Percentiles rank a stretch among this genome's conserved stretches.
These are phyloP conservation scores for Pygmarrhopalites habei DNA, from an alignment of 1,140 invertebrate species.

Conservation along the genomic window DNA sequence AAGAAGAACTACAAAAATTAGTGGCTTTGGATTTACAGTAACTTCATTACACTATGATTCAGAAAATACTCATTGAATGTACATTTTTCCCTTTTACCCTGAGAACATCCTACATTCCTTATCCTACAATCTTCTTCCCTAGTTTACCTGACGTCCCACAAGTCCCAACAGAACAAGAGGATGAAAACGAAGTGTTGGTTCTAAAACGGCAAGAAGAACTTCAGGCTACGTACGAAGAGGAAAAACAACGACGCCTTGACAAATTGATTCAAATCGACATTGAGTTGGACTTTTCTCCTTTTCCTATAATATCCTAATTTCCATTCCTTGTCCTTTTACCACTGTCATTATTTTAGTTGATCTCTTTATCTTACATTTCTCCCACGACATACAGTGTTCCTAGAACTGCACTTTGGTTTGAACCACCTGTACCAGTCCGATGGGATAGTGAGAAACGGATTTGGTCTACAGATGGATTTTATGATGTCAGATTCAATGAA, in stretches of 20 bases:
- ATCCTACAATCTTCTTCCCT: neutral
- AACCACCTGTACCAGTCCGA: constrained; percentile 68
- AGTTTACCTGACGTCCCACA: neutral
- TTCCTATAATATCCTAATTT: constrained; percentile 3
- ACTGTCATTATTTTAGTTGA: constrained; percentile 7
- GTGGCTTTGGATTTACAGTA: constrained; percentile 63
- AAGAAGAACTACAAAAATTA: constrained; percentile 64
- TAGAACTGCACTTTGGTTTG: constrained; percentile 69
- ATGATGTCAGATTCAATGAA: constrained; percentile 75
- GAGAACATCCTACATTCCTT: neutral
- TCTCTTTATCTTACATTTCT: constrained; percentile 3
- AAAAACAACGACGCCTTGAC: neutral
- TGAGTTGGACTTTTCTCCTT: neutral
- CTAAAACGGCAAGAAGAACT: neutral
- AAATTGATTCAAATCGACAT: neutral
- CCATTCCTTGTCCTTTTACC: neutral
- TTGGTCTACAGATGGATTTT: constrained; percentile 69
- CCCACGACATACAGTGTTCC: constrained; percentile 62
- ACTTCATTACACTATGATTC: no score
- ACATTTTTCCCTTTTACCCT: neutral
- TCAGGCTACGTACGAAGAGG: neutral
- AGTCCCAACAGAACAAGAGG: neutral
- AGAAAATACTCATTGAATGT: neutral
- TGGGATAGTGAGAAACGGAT: constrained; percentile 56
- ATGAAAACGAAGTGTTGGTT: neutral